phyloP scores from a whole-genome alignment of 2,797 vertebrate species.

The Rachycentron canadum region DNA sequence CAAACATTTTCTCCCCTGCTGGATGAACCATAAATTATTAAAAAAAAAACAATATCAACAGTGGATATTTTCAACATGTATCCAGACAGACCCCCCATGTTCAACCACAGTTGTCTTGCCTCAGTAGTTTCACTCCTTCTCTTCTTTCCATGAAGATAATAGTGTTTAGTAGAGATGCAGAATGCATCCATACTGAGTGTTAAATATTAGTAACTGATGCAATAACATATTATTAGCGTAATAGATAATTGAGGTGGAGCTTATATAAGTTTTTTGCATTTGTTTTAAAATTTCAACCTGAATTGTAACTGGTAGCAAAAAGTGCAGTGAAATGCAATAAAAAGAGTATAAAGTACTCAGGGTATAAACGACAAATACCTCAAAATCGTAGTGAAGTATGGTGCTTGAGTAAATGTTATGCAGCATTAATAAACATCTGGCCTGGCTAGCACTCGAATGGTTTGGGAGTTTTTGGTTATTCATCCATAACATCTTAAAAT shows the following conservation, averaged over 20 bases:
- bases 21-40: slow-evolving; percentile 36
- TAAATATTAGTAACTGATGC: not conserved
- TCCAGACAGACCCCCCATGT: not conserved
- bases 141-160: not conserved
- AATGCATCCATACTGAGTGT: not conserved
- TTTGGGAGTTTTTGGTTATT: slow-evolving; percentile 24
- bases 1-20: slow-evolving; percentile 12
- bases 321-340: not conserved
- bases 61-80: not conserved
- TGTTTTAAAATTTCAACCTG: not conserved
- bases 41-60: slow-evolving; percentile 18
- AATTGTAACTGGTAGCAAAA: not conserved
- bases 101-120: not conserved
- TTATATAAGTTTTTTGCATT: not conserved
- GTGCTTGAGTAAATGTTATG: not conserved
- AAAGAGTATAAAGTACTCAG: not conserved
- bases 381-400: not conserved
- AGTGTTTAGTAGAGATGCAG: not conserved
- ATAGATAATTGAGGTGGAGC: not conserved
- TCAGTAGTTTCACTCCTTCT: not conserved
- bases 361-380: not conserved
- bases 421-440: slow-evolving; percentile 17
- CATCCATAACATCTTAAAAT: slow-evolving; percentile 10
- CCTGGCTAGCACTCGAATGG: not conserved
- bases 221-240: not conserved